These are phyloP conservation scores for Pachyramphus minor DNA, from an alignment of 2,113 vertebrate species.

Conservation along the genomic window DNA sequence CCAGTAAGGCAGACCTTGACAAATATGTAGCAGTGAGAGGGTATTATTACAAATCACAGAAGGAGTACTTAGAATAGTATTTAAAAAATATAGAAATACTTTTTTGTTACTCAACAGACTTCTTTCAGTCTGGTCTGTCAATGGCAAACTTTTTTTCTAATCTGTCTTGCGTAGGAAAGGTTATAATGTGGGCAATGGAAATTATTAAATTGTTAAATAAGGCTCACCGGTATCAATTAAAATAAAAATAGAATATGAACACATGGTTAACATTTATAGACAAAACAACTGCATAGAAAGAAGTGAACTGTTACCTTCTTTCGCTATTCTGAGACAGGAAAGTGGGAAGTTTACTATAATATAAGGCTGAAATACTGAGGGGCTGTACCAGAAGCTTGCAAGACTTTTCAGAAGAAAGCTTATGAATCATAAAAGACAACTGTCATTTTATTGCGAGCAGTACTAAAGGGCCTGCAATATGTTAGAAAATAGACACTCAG, in stretches of 20 bases:
- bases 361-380: neutral
- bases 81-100: neutral
- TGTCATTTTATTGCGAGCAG: neutral
- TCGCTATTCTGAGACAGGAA: neutral
- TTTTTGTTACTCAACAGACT: neutral
- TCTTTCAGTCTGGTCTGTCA: neutral
- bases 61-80: neutral
- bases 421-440: neutral
- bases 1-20: neutral
- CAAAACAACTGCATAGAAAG: neutral
- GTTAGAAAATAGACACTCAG: neutral
- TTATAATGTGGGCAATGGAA: neutral
- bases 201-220: neutral
- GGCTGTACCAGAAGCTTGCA: neutral
- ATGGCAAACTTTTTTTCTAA: neutral
- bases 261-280: neutral
- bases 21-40: neutral
- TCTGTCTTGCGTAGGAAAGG: neutral
- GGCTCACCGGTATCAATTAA: neutral
- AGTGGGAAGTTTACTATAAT: neutral
- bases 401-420: neutral
- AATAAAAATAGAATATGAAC: neutral
- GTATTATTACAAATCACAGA: neutral
- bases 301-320: neutral
- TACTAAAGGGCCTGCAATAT: neutral